Evolutionary conservation across 2,888 invertebrate species (phyloP).

Genomic region (Lampropteryx suffumata): DNA sequence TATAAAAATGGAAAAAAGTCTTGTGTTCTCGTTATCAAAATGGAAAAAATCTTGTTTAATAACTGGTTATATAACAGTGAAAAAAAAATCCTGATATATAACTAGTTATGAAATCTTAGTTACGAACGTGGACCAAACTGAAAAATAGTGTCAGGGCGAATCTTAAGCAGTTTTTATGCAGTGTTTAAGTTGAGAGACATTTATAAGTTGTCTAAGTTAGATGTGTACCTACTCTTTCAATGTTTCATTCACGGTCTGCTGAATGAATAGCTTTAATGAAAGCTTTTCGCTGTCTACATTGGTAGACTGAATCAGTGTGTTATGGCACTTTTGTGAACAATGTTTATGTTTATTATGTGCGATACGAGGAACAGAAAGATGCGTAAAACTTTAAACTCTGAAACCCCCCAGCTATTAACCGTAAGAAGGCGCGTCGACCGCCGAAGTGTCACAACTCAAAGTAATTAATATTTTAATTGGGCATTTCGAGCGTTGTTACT

Average conservation of each 20-base stretch:
- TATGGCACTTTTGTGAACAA: background rate
- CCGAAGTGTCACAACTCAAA: constrained; percentile 71
- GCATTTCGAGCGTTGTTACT: constrained; percentile 78
- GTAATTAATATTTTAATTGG: constrained; percentile 83
- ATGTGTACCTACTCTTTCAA: background rate
- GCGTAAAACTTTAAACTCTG: constrained; percentile 31
- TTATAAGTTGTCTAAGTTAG: too few relatives aligned
- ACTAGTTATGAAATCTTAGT: too few relatives aligned
- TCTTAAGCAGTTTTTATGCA: too few relatives aligned
- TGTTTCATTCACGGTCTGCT: background rate
- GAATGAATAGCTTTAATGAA: background rate
- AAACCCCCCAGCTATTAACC: constrained; percentile 52
- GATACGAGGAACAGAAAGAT: constrained; percentile 23
- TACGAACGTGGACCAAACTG: too few relatives aligned
- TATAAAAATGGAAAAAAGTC: too few relatives aligned
- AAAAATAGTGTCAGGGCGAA: too few relatives aligned
- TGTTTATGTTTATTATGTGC: constrained; percentile 11
- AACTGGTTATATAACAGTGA: too few relatives aligned
- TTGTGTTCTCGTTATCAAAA: too few relatives aligned
- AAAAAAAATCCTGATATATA: too few relatives aligned
- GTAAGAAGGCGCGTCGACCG: constrained; percentile 56
- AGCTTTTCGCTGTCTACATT: background rate
- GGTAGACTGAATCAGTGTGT: background rate
- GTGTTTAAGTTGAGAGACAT: too few relatives aligned
- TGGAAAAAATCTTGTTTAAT: too few relatives aligned